Percentiles rank a stretch among this genome's conserved stretches.
Evolutionary conservation across 2,113 vertebrate species (phyloP).

Genomic region (Entelurus aequoreus): DNA sequence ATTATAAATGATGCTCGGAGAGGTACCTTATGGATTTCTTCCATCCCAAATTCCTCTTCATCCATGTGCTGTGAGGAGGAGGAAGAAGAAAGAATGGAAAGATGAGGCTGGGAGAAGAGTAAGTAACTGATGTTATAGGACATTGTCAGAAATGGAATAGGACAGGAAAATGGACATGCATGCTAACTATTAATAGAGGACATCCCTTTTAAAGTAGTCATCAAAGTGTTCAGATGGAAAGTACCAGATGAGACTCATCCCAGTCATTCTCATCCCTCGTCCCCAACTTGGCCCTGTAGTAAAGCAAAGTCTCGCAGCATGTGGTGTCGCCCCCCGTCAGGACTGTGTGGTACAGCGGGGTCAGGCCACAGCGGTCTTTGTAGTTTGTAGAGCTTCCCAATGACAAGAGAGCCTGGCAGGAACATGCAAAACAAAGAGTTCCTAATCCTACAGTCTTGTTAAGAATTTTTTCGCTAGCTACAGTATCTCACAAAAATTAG

Average conservation of each 20-base stretch:
- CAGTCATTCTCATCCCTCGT: slow-evolving; percentile 84
- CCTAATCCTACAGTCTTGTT: neutral
- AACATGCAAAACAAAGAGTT: slow-evolving; percentile 4
- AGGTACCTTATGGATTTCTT: slow-evolving; percentile 74
- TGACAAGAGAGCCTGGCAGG: slow-evolving; percentile 75
- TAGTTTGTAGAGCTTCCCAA: slow-evolving; percentile 86
- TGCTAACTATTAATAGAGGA: neutral
- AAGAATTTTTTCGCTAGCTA: too few relatives aligned
- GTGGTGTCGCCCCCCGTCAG: slow-evolving; percentile 87
- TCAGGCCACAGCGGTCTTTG: slow-evolving; percentile 85
- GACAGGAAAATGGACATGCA: slow-evolving; percentile 14
- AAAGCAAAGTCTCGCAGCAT: slow-evolving; percentile 86
- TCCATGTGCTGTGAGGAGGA: slow-evolving; percentile 67
- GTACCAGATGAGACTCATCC: slow-evolving; percentile 87
- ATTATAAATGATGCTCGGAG: slow-evolving; percentile 34
- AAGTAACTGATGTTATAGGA: slow-evolving; percentile 12
- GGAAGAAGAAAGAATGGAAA: slow-evolving; percentile 46
- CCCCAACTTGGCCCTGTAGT: slow-evolving; percentile 80
- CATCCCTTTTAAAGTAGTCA: neutral
- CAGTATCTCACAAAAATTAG: too few relatives aligned
- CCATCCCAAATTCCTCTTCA: slow-evolving; percentile 75
- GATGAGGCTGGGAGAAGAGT: slow-evolving; percentile 27
- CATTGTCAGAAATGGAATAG: slow-evolving; percentile 15
- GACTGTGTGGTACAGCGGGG: slow-evolving; percentile 86
- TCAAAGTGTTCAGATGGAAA: neutral